Conservation (phyloP, 2,797 vertebrate species). For the Helarctos malayanus region DNA sequence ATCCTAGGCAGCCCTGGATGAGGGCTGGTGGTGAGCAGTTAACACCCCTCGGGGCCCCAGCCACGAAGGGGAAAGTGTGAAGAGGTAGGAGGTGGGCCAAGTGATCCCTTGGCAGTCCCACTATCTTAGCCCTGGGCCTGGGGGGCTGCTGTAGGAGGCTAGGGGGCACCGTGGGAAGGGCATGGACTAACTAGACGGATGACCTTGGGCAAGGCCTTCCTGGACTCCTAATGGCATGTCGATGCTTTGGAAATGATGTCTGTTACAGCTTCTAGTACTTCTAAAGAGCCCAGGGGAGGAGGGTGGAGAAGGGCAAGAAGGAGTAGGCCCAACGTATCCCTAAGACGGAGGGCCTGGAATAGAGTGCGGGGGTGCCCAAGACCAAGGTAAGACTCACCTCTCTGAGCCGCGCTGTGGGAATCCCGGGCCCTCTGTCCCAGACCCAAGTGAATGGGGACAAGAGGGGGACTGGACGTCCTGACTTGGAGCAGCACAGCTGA, state of each 20-base stretch:
- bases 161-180: not conserved
- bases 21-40: too few species aligned
- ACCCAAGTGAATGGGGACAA: not conserved
- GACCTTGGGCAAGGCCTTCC: not conserved
- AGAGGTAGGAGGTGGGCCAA: not conserved
- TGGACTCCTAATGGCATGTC: not conserved
- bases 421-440: not conserved
- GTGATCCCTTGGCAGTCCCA: not conserved
- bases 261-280: not conserved
- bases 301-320: not conserved
- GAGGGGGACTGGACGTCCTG: not conserved
- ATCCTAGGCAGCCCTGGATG: not conserved
- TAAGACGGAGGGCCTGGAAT: not conserved
- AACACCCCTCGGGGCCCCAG: not conserved
- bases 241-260: not conserved
- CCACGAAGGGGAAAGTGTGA: accelerated
- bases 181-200: not conserved
- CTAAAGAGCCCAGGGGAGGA: not conserved
- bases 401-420: not conserved
- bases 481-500: not conserved
- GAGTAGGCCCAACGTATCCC: accelerated
- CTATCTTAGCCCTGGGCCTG: not conserved
- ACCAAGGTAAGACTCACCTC: not conserved
- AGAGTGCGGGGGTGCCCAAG: too few species aligned
- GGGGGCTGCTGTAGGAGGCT: not conserved